These are phyloP conservation scores for Macrotus californicus DNA, from an alignment of 2,113 vertebrate species.

Conservation along the genomic window DNA sequence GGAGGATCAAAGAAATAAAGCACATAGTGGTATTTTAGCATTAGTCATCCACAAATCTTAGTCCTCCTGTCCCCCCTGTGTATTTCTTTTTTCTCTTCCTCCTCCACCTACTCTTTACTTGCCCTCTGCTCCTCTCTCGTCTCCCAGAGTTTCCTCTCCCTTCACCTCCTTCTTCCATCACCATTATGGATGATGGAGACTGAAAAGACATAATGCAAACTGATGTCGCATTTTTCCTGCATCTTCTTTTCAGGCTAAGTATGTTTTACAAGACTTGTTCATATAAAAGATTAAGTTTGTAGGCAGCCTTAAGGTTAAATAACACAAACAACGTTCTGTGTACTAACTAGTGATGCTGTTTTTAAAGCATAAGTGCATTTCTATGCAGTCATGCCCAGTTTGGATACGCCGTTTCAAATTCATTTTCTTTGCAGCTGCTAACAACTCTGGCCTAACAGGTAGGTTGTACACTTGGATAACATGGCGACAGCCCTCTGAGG, in stretches of 20 bases:
- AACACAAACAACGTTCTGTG: background rate
- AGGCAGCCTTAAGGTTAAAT: constrained; percentile 28
- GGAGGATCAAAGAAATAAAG: constrained; percentile 18
- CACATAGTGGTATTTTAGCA: background rate
- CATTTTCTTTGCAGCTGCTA: background rate
- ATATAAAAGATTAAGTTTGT: constrained; percentile 31
- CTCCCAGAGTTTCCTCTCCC: background rate
- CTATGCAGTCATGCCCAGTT: background rate
- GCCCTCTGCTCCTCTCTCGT: background rate
- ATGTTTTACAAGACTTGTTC: background rate
- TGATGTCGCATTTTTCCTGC: background rate
- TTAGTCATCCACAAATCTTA: background rate
- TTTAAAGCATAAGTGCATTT: background rate
- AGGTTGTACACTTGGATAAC: background rate
- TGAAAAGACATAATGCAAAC: background rate
- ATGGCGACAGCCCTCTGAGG: background rate
- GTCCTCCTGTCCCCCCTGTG: background rate
- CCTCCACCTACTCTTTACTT: background rate
- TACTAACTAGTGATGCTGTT: background rate
- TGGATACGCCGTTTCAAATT: background rate
- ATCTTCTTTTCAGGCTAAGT: background rate
- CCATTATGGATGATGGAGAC: background rate
- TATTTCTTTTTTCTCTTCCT: background rate
- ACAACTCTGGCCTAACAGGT: constrained; percentile 29
- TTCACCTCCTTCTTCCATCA: background rate